Evolutionary conservation across 2,113 vertebrate genomes (phyloP).

Genomic region (Podarcis muralis): DNA sequence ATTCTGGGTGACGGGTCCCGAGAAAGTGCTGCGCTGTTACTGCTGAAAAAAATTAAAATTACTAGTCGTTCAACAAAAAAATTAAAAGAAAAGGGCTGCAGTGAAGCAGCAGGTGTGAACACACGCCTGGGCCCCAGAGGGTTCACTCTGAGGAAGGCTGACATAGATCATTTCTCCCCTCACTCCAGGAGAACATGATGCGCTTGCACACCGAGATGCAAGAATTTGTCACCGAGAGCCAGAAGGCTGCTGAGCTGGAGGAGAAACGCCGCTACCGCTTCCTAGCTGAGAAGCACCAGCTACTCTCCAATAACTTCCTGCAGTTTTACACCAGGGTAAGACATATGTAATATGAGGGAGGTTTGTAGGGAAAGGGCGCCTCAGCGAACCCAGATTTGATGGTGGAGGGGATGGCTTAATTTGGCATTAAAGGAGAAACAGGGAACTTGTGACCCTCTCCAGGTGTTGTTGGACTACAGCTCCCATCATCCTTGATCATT

Average conservation of each 20-base stretch:
- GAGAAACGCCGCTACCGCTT: constrained; percentile 94
- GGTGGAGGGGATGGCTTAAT: background rate
- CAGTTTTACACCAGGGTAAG: constrained; percentile 80
- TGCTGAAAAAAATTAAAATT: no score
- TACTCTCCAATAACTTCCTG: constrained; percentile 77
- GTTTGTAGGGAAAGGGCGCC: background rate
- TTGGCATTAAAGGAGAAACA: background rate
- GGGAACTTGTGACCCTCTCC: background rate
- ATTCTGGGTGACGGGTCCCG: no score
- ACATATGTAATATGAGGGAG: fast-evolving
- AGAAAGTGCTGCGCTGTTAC: no score
- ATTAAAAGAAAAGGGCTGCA: no score
- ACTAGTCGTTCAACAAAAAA: no score
- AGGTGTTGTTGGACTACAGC: background rate
- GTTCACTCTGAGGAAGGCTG: no score
- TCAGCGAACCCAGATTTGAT: background rate
- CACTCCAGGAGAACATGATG: constrained; percentile 75
- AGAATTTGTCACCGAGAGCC: constrained; percentile 84
- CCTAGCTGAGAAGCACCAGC: constrained; percentile 91
- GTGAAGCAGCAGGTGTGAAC: no score
- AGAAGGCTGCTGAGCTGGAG: constrained; percentile 85
- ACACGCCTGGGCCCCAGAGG: no score
- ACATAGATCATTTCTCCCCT: background rate
- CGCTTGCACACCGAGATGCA: constrained; percentile 81
- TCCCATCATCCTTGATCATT: background rate